phyloP scores from a whole-genome alignment of 1,140 invertebrate genomes.

The Drosophila melanogaster region DNA sequence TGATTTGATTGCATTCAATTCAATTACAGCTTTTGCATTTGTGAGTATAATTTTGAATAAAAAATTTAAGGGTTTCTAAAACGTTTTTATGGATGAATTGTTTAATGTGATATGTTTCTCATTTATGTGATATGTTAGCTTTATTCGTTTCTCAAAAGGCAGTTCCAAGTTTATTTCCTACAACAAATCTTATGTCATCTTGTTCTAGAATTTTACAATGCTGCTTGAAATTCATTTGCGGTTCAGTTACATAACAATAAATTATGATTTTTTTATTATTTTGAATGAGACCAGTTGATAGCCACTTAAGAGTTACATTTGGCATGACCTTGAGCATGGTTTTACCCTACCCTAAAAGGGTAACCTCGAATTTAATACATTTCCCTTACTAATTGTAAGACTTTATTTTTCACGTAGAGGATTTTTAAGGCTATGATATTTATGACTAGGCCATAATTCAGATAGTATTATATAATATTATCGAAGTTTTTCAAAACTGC shows the following conservation, averaged over 20 bases:
- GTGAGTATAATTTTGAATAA: too few relatives aligned
- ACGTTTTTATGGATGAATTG: too few relatives aligned
- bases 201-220: conserved; percentile 6
- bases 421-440: neutral
- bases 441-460: too few relatives aligned
- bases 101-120: too few relatives aligned
- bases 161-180: neutral
- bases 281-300: conserved; percentile 13
- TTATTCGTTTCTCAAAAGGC: conserved; percentile 9
- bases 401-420: neutral
- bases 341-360: neutral
- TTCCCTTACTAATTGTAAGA: neutral
- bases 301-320: conserved; percentile 28
- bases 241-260: conserved; percentile 30
- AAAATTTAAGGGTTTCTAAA: too few relatives aligned
- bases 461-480: too few relatives aligned
- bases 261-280: conserved; percentile 30
- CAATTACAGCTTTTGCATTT: neutral
- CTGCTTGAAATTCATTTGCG: conserved; percentile 30
- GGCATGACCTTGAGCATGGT: conserved; percentile 26
- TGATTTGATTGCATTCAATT: neutral
- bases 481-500: neutral
- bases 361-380: neutral
- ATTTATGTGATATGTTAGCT: neutral
- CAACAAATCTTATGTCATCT: conserved; percentile 11